These are phyloP conservation scores for Mycetomoellerius zeteki DNA, from an alignment of 1,140 invertebrate species.

Conservation along the genomic window DNA sequence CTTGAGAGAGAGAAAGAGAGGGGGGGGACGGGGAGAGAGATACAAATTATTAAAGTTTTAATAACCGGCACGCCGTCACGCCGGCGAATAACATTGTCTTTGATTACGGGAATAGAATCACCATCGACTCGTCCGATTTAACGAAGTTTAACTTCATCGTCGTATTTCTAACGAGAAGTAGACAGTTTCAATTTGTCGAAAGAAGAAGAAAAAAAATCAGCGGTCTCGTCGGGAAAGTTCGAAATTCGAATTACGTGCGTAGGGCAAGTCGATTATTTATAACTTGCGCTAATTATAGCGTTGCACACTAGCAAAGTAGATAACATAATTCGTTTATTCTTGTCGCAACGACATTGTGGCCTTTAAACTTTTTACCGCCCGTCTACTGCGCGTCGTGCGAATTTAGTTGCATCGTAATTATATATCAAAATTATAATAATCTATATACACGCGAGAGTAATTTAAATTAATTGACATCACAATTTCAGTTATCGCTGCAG, in stretches of 20 bases:
- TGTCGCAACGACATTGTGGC: constrained; percentile 30
- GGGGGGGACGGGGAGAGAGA: constrained; percentile 51
- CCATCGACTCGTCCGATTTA: constrained; percentile 53
- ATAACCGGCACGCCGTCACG: constrained; percentile 73
- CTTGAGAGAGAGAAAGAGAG: background rate
- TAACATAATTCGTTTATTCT: constrained; percentile 49
- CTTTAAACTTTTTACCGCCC: constrained; percentile 52
- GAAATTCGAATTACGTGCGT: constrained; percentile 49
- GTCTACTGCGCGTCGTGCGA: constrained; percentile 17
- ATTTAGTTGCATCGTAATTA: constrained; percentile 45
- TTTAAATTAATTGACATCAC: constrained; percentile 57
- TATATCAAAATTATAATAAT: constrained; percentile 51
- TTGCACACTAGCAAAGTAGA: constrained; percentile 6
- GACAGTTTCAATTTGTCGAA: constrained; percentile 61
- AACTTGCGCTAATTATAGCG: constrained; percentile 45
- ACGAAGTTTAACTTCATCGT: constrained; percentile 53
- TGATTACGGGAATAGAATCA: constrained; percentile 70
- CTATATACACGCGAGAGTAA: constrained; percentile 20
- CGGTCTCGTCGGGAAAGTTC: constrained; percentile 11
- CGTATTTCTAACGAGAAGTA: constrained; percentile 48
- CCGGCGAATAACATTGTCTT: constrained; percentile 69
- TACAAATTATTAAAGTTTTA: constrained; percentile 82
- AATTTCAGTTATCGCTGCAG: constrained; percentile 27
- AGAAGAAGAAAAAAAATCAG: background rate
- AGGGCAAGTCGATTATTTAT: constrained; percentile 40